A percentile compares a stretch with the other conserved stretches of the same genome.
Evolutionary conservation across 2,113 vertebrate genomes (phyloP).

Genomic region (Paradoxurus hermaphroditus): DNA sequence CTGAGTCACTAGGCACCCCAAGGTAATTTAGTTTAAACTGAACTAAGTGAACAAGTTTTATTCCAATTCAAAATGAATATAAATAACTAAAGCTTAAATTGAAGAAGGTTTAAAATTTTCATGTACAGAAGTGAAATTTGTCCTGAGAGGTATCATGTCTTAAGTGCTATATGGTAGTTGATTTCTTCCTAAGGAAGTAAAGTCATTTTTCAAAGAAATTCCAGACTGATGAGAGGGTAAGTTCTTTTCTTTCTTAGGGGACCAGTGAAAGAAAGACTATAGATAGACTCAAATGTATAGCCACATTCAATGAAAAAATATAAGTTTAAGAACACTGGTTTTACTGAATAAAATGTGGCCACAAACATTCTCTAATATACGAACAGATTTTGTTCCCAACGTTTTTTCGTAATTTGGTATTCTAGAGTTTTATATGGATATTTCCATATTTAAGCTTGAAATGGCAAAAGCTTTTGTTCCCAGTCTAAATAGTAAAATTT

Average conservation of each 20-base stretch:
- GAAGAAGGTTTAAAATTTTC: neutral
- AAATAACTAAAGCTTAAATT: conserved; percentile 15
- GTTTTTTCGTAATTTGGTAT: neutral
- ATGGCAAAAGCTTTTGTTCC: neutral
- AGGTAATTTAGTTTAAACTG: neutral
- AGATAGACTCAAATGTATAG: neutral
- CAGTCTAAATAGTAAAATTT: neutral
- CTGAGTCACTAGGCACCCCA: too few species aligned
- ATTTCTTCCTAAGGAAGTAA: neutral
- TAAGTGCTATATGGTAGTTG: neutral
- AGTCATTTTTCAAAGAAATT: neutral
- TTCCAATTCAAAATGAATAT: neutral
- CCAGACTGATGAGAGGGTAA: neutral
- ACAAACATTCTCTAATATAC: neutral
- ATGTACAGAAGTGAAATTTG: neutral
- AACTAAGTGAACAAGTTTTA: neutral
- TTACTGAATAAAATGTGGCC: neutral
- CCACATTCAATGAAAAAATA: neutral
- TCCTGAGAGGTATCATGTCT: neutral
- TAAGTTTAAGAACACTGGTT: conserved; percentile 10
- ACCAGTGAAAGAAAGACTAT: neutral
- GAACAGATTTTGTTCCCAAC: conserved; percentile 19
- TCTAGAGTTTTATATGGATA: neutral
- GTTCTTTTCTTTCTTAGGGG: neutral
- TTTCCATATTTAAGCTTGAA: neutral